Conservation (phyloP, 2,113 vertebrate genomes). For the Hoplias malabaricus region DNA sequence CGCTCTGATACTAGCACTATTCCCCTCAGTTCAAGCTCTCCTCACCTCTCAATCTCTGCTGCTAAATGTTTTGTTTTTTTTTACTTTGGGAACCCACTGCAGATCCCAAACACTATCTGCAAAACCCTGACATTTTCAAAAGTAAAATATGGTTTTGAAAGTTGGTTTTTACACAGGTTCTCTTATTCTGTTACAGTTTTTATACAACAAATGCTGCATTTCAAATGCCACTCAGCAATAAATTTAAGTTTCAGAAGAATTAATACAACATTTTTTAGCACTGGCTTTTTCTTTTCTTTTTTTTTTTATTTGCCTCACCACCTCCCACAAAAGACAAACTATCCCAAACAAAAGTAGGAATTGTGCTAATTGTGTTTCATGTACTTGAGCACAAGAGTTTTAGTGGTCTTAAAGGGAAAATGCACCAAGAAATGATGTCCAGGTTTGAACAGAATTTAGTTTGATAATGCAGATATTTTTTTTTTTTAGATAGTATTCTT, state of each 20-base stretch:
- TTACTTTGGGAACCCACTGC: background rate
- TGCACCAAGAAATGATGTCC: too few species aligned
- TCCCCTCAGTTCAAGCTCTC: constrained; percentile 29
- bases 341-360: constrained; percentile 13
- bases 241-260: background rate
- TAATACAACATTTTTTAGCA: background rate
- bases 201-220: background rate
- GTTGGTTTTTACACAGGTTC: background rate
- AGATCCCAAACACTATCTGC: background rate
- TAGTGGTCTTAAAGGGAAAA: too few species aligned
- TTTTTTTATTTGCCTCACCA: too few species aligned
- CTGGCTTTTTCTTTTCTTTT: background rate
- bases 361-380: too few species aligned
- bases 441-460: too few species aligned
- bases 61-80: constrained; percentile 2
- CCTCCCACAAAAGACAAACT: background rate
- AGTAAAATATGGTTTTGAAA: background rate
- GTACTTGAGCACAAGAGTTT: too few species aligned
- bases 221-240: background rate
- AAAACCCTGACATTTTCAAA: constrained; percentile 1
- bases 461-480: too few species aligned
- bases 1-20: constrained; percentile 55
- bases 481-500: too few species aligned
- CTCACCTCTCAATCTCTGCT: background rate
- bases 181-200: background rate